Evolutionary conservation across 2,888 invertebrate species (phyloP).

Genomic region (Cephus pulcher): DNA sequence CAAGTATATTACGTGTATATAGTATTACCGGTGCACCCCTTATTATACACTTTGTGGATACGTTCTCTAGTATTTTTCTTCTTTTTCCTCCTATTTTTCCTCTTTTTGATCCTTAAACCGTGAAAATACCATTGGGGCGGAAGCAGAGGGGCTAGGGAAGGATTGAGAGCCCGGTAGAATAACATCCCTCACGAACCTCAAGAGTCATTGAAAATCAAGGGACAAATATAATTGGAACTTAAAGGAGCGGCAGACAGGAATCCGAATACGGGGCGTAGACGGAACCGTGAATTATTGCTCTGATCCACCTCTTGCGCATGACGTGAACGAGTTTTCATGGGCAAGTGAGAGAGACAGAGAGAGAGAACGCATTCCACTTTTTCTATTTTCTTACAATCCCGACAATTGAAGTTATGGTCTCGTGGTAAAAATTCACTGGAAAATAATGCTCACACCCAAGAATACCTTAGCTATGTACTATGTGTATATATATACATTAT

Average conservation of each 20-base stretch:
- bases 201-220: background rate
- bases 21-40: background rate
- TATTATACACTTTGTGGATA: background rate
- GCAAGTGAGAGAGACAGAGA: background rate
- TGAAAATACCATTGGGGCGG: background rate
- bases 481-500: background rate
- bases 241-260: background rate
- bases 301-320: slow-evolving; percentile 13
- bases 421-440: background rate
- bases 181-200: background rate
- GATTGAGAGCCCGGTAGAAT: background rate
- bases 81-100: background rate
- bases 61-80: background rate
- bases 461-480: background rate
- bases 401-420: background rate
- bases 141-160: background rate
- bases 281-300: background rate
- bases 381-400: background rate
- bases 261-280: background rate
- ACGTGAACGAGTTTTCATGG: slow-evolving; percentile 8
- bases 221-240: background rate
- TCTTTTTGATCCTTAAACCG: background rate
- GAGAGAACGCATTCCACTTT: background rate
- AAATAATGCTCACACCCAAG: background rate
- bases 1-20: background rate